Conservation (phyloP, 2,888 invertebrate genomes). For the Diaprepes abbreviatus region DNA sequence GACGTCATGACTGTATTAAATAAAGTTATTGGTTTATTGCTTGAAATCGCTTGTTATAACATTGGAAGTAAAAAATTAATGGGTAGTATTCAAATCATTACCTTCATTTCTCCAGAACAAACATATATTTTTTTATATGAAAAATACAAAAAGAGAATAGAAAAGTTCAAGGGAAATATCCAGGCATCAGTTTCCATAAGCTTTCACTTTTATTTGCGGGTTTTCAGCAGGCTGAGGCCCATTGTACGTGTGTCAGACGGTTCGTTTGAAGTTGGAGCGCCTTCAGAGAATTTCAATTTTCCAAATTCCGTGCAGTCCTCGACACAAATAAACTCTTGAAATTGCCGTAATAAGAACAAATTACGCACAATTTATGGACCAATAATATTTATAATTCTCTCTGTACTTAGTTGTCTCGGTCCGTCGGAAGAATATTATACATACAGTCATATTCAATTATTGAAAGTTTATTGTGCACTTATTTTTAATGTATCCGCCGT, state of each 20-base stretch:
- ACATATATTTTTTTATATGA: no score
- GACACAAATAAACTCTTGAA: conserved; percentile 60
- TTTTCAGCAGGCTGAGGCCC: conserved; percentile 32
- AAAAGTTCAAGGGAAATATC: conserved; percentile 11
- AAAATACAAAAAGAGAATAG: neutral
- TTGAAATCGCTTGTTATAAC: no score
- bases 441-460: conserved; percentile 55
- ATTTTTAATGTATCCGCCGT: conserved; percentile 52
- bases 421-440: conserved; percentile 37
- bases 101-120: no score
- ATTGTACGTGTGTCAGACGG: conserved; percentile 53
- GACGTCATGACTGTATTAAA: no score
- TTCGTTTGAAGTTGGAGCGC: conserved; percentile 61
- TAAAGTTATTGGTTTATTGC: no score
- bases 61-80: no score
- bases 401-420: conserved; percentile 9
- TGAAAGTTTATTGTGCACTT: conserved; percentile 52
- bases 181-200: conserved; percentile 30
- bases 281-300: conserved; percentile 63
- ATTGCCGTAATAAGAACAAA: conserved; percentile 65
- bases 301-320: conserved; percentile 61
- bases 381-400: conserved; percentile 62
- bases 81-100: no score
- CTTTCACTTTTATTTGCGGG: conserved; percentile 45
- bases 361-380: conserved; percentile 64